These are phyloP conservation scores for Betta splendens DNA, from an alignment of 2,797 vertebrate species.

Conservation along the genomic window DNA sequence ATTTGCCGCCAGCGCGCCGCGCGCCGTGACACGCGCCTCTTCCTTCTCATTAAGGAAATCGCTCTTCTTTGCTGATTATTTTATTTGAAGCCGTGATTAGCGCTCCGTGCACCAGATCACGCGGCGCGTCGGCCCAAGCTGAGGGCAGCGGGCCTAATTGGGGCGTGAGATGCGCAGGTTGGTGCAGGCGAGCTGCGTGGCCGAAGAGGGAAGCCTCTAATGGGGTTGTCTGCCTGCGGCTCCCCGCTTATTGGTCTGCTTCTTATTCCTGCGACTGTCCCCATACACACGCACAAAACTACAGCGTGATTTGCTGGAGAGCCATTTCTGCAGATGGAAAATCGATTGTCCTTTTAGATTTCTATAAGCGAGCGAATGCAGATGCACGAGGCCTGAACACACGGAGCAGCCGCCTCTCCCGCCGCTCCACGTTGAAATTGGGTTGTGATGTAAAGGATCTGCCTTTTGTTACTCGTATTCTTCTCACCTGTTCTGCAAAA, in stretches of 20 bases:
- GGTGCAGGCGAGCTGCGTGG: conserved; percentile 78
- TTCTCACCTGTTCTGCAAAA: conserved; percentile 49
- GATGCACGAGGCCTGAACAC: conserved; percentile 39
- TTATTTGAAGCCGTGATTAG: conserved; percentile 99
- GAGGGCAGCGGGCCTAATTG: conserved; percentile 94
- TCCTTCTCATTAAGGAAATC: conserved; percentile 98
- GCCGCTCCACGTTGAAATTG: conserved; percentile 16
- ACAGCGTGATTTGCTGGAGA: conserved; percentile 92
- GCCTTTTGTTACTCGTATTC: conserved; percentile 34
- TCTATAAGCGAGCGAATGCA: conserved; percentile 93
- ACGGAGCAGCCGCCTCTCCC: conserved; percentile 29
- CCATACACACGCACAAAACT: conserved; percentile 91
- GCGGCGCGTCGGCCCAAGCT: conserved; percentile 93
- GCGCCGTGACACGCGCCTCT: conserved; percentile 94
- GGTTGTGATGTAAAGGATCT: conserved; percentile 37
- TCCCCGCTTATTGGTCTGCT: conserved; percentile 79
- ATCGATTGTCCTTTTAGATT: conserved; percentile 97
- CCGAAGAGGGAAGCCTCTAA: conserved; percentile 74
- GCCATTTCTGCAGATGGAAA: conserved; percentile 91
- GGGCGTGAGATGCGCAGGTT: conserved; percentile 88
- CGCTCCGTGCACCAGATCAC: conserved; percentile 96
- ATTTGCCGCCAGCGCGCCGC: conserved; percentile 84
- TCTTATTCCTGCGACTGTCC: conserved; percentile 92
- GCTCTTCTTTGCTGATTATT: conserved; percentile 99
- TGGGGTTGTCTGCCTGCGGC: conserved; percentile 53